Evolutionary conservation across 2,888 invertebrate species (phyloP).

Genomic region (Rhagonycha fulva): DNA sequence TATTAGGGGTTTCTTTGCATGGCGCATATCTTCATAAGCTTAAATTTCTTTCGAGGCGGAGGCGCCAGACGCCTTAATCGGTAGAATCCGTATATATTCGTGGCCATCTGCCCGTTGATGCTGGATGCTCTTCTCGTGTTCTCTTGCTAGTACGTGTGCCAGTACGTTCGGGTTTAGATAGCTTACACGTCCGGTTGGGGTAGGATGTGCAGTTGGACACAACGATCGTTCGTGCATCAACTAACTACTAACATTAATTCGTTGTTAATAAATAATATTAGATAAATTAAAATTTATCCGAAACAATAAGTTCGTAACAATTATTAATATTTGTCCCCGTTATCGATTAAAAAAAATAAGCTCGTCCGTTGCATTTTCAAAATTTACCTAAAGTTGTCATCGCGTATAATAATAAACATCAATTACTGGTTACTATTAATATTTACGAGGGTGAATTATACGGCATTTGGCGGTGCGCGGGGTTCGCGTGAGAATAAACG

Average conservation of each 20-base stretch:
- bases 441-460: conserved; percentile 39
- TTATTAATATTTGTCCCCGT: neutral
- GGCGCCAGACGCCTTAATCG: conserved; percentile 41
- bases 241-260: neutral
- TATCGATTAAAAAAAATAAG: neutral
- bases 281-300: neutral
- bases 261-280: neutral
- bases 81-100: conserved; percentile 37
- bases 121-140: conserved; percentile 43
- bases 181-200: conserved; percentile 37
- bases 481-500: conserved; percentile 34
- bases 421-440: conserved; percentile 38
- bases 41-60: conserved; percentile 36
- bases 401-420: conserved; percentile 27
- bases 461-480: conserved; percentile 33
- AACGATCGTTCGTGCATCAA: conserved; percentile 4
- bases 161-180: conserved; percentile 48
- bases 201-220: conserved; percentile 31
- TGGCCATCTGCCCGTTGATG: conserved; percentile 48
- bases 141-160: conserved; percentile 33
- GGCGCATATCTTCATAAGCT: conserved; percentile 39
- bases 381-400: neutral
- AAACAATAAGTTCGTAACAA: neutral
- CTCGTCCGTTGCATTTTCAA: neutral
- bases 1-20: conserved; percentile 38